phyloP scores from a whole-genome alignment of 2,113 vertebrate genomes.

The Periophthalmus modestus region DNA sequence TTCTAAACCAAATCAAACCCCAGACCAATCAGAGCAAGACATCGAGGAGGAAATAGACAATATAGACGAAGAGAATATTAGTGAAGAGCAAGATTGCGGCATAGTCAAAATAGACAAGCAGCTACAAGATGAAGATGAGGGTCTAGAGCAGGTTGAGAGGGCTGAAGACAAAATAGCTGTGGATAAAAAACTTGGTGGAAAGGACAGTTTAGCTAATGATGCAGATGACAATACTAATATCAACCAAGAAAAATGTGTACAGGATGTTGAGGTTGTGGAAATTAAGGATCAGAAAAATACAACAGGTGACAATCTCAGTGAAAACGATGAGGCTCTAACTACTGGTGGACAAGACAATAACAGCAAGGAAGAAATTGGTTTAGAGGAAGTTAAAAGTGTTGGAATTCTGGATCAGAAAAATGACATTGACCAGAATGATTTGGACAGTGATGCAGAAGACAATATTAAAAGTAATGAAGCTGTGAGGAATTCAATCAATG shows the following conservation, averaged over 20 bases:
- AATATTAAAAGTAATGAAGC: background rate
- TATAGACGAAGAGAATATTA: constrained; percentile 10
- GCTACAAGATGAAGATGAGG: background rate
- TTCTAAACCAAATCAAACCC: constrained; percentile 16
- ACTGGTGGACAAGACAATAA: background rate
- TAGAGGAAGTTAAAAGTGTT: constrained; percentile 1
- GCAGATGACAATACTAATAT: background rate
- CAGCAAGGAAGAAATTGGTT: background rate
- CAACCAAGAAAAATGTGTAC: background rate
- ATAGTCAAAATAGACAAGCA: background rate
- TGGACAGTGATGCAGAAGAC: constrained; percentile 1
- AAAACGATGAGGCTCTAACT: background rate
- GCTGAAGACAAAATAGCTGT: background rate
- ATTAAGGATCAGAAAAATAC: background rate
- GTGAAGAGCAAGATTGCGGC: background rate
- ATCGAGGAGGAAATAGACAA: constrained; percentile 25
- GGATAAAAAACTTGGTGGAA: background rate
- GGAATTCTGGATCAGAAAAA: constrained; percentile 9
- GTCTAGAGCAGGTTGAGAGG: background rate
- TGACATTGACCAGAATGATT: constrained; percentile 1
- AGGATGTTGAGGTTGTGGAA: constrained; percentile 3
- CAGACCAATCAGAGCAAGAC: constrained; percentile 17
- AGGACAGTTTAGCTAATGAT: background rate
- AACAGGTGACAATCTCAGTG: background rate
- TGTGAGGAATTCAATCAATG: constrained; percentile 3